A percentile compares a stretch with the other conserved stretches of the same genome.
Conservation (phyloP, 2,888 invertebrate genomes). For the Drosophila rellima region DNA sequence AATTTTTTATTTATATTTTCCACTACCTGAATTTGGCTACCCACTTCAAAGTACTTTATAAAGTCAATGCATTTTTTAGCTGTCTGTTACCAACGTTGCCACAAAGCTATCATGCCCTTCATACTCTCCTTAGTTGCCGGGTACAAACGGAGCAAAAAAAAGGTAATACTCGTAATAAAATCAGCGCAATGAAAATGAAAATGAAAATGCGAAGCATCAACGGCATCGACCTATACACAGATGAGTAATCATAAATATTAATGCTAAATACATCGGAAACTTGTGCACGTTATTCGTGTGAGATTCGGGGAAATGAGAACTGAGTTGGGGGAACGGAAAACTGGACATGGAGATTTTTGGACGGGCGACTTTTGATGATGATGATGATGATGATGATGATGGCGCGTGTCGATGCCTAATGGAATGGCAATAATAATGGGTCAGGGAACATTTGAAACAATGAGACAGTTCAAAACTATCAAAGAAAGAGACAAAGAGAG, state of each 20-base stretch:
- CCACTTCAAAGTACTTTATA: too few species aligned
- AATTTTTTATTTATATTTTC: too few species aligned
- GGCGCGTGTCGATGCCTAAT: slow-evolving; percentile 53
- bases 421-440: slow-evolving; percentile 46
- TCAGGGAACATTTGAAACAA: slow-evolving; percentile 25
- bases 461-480: slow-evolving; percentile 11
- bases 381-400: slow-evolving; percentile 3
- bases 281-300: neutral
- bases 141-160: neutral
- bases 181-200: slow-evolving; percentile 75
- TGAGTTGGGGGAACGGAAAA: neutral
- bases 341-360: slow-evolving; percentile 21
- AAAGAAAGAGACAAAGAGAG: neutral
- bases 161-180: slow-evolving; percentile 73
- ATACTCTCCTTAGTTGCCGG: neutral
- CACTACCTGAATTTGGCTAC: too few species aligned
- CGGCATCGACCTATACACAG: slow-evolving; percentile 50
- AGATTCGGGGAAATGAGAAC: too few species aligned
- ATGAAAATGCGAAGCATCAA: slow-evolving; percentile 58
- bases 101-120: neutral
- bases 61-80: too few species aligned
- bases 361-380: neutral
- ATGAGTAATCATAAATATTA: slow-evolving; percentile 80
- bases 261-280: slow-evolving; percentile 70
- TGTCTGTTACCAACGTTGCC: neutral